Percentiles rank a stretch among this genome's conserved stretches.
phyloP scores from a whole-genome alignment of 1,140 invertebrate species.

The Bathynomus jamesi region DNA sequence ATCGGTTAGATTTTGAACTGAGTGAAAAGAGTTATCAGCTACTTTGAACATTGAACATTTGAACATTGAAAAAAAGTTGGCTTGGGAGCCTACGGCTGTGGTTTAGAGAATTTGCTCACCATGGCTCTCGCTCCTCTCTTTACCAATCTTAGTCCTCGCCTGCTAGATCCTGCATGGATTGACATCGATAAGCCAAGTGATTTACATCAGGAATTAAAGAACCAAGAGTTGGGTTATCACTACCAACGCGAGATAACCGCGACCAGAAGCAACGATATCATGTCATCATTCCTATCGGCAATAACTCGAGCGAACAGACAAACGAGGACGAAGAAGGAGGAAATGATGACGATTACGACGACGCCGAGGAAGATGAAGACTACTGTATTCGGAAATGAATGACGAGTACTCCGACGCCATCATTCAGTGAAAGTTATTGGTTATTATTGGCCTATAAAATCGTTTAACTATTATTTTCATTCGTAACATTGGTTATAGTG shows the following conservation, averaged over 20 bases:
- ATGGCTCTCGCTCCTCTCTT: constrained; percentile 29
- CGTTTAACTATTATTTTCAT: too few relatives aligned
- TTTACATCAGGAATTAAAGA: constrained; percentile 30
- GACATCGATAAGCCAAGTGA: constrained; percentile 30
- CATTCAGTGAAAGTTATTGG: background rate
- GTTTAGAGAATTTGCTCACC: too few relatives aligned
- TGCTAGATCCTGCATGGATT: constrained; percentile 33
- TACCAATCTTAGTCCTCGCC: constrained; percentile 19
- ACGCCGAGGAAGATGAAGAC: constrained; percentile 35
- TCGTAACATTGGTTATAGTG: too few relatives aligned
- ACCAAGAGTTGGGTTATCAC: constrained; percentile 27
- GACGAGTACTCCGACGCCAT: constrained; percentile 30
- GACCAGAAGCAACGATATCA: constrained; percentile 23
- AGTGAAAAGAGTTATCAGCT: constrained; percentile 49
- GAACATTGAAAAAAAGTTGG: constrained; percentile 57
- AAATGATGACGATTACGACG: constrained; percentile 34
- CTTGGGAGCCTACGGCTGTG: constrained; percentile 71
- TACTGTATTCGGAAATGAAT: constrained; percentile 37
- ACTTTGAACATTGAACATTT: constrained; percentile 50
- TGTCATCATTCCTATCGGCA: constrained; percentile 34
- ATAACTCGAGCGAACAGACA: constrained; percentile 27
- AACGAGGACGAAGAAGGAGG: constrained; percentile 34
- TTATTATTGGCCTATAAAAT: background rate
- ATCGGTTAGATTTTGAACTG: constrained; percentile 56
- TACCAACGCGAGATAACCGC: constrained; percentile 16